Conservation (phyloP, 2,113 vertebrate species). For the Cebus imitator region DNA sequence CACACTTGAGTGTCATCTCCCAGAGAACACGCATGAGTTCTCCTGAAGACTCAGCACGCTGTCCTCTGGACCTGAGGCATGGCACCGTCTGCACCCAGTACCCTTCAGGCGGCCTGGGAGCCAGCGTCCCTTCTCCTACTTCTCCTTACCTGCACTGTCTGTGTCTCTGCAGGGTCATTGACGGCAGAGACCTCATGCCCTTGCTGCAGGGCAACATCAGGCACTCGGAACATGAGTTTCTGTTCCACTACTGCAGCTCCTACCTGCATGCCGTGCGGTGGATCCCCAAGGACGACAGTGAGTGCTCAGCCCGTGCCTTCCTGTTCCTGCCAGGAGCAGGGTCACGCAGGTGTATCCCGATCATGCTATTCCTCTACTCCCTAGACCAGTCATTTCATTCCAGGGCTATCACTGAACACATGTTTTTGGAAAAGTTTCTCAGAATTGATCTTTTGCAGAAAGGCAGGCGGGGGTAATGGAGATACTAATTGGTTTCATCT, state of each 20-base stretch:
- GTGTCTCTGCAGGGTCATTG: slow-evolving; percentile 80
- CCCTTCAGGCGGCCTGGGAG: not conserved
- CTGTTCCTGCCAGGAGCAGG: accelerated
- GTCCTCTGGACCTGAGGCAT: not conserved
- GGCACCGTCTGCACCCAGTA: not conserved
- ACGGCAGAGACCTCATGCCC: slow-evolving; percentile 86
- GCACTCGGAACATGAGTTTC: slow-evolving; percentile 86
- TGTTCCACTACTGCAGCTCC: slow-evolving; percentile 88
- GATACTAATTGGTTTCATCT: no score
- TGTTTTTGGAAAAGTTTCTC: not conserved
- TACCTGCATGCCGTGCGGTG: slow-evolving; percentile 86
- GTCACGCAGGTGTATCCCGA: accelerated
- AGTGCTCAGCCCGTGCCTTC: slow-evolving; percentile 41
- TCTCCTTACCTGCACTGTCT: not conserved
- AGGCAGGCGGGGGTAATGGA: not conserved
- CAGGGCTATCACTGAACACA: not conserved
- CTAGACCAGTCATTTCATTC: not conserved
- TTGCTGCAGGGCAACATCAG: slow-evolving; percentile 79
- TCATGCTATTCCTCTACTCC: accelerated
- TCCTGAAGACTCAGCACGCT: no score
- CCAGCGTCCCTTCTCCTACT: accelerated
- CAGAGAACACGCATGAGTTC: not conserved
- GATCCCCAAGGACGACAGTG: slow-evolving; percentile 82
- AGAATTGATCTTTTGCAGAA: not conserved
- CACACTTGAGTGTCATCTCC: no score